Evolutionary conservation across 2,113 vertebrate genomes (phyloP), one percentile per base, ranked within the genome.

Genomic region (Hippopotamus amphibius): DNA sequence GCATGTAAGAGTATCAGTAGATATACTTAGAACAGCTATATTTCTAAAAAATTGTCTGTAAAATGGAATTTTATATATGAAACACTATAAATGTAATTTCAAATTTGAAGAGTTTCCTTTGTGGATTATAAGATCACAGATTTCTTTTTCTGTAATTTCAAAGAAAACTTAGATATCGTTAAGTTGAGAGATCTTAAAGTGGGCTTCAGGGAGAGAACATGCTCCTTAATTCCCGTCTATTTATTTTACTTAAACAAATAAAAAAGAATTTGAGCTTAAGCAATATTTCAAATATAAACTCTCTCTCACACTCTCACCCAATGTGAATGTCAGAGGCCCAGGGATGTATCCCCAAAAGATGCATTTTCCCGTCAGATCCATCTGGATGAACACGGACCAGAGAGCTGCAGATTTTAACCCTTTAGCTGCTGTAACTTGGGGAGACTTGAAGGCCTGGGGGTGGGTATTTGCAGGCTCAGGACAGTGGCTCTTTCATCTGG

Each of bases 221-320:
- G 33, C 69, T 33, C 72, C 55, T 26, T 59, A 63, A 46, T 86
- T 63, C 1, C 19, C 28, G 19, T 66, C 13, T 83, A 50, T 81
- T 95, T 66, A 41, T 90, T 74, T 95, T 95, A 65, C 14, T 93
- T 77, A 50, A 41, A 55, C 22, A 92, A 33, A 72, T 59, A 17
- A 76, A 90, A 96, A 74, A 17, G 2, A 88, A 55, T 4, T 80
- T 59, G 63, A 93, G 21, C 8, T 92, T 83, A 15, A 65, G 14
- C 71, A 37, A 43, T 69, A 74, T 57, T 86, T 72, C 77, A 66
- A 12, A 69, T 16, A 68, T 43, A 41, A 71, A 55, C 30, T 26
- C 6, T 72, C 4, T 66, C 55, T 72, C 11, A 46, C 30, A 37
- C 41, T 74, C 0, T 87, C 19, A 8, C 33, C 21, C 5, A 2